phyloP scores from a whole-genome alignment of 2,113 vertebrate species.

The Herpetotheres cachinnans region DNA sequence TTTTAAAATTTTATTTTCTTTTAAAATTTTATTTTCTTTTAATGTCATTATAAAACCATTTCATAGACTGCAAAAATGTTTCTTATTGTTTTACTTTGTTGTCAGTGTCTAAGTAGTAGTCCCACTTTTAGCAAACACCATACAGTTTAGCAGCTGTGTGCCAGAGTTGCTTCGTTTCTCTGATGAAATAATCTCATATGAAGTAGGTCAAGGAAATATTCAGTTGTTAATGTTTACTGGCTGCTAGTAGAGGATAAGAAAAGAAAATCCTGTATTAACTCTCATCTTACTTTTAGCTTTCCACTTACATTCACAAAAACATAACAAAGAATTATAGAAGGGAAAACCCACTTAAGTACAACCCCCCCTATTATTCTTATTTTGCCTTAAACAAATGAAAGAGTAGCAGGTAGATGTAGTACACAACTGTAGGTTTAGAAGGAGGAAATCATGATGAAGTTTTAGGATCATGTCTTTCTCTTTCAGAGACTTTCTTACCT shows the following conservation, averaged over 20 bases:
- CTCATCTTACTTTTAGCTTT: neutral
- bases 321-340: neutral
- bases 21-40: neutral
- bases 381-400: neutral
- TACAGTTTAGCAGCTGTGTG: neutral
- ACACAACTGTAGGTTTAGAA: neutral
- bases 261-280: neutral
- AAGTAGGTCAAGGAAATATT: neutral
- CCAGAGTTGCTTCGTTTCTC: neutral
- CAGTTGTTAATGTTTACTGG: neutral
- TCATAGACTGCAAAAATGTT: neutral
- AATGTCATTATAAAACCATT: conserved; percentile 1
- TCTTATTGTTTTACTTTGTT: neutral
- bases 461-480: neutral
- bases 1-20: neutral
- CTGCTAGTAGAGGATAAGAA: neutral
- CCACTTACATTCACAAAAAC: neutral
- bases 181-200: neutral
- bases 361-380: neutral
- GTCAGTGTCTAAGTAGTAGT: neutral
- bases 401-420: neutral
- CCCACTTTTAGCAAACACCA: neutral
- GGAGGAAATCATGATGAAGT: neutral
- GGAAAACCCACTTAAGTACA: neutral
- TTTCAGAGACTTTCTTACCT: neutral